These are phyloP conservation scores for Erebia epiphron DNA, from an alignment of 2,888 invertebrate species.

Conservation along the genomic window DNA sequence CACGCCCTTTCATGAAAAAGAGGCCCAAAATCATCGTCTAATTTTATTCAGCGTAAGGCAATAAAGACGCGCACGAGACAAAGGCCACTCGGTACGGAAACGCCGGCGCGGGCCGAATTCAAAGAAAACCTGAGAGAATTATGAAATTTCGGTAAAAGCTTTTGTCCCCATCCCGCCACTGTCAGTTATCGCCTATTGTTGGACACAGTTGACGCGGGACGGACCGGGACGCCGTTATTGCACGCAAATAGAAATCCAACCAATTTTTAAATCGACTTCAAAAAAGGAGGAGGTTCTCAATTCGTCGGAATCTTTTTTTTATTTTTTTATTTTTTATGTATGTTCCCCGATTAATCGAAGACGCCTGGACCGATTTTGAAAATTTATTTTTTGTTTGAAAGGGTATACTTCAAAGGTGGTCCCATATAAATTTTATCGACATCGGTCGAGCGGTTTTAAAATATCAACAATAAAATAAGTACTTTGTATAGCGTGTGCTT, in stretches of 20 bases:
- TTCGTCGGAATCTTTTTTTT: no score
- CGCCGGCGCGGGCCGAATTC: constrained; percentile 14
- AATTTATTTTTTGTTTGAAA: no score
- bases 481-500: no score
- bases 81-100: constrained; percentile 16
- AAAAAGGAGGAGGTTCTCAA: no score
- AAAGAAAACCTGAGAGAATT: constrained; percentile 21
- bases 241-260: neutral
- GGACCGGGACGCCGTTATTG: neutral
- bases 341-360: no score
- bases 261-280: no score
- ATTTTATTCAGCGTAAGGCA: constrained; percentile 19
- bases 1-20: constrained; percentile 1
- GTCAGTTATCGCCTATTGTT: constrained; percentile 15
- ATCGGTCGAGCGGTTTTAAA: no score
- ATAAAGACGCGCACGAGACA: constrained; percentile 14
- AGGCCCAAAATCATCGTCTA: constrained; percentile 2
- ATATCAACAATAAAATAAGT: no score
- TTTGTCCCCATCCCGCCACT: constrained; percentile 18
- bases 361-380: no score
- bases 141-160: constrained; percentile 20
- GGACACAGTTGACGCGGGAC: neutral
- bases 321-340: no score
- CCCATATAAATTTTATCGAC: no score
- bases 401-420: no score